phyloP scores from a whole-genome alignment of 2,113 vertebrate genomes.

The Condylura cristata region DNA sequence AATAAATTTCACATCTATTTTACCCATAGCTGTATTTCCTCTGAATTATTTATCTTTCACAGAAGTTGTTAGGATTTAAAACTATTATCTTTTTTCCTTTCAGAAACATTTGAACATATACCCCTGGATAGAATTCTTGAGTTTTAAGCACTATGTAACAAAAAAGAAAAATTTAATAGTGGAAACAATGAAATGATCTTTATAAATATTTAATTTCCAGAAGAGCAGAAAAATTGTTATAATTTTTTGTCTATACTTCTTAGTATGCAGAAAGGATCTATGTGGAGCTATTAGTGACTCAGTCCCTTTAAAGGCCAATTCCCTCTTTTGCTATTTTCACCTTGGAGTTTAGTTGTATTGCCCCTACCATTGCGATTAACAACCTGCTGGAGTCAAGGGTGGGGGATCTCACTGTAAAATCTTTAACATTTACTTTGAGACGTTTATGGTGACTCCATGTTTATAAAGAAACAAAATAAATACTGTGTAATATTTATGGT shows the following conservation, averaged over 20 bases:
- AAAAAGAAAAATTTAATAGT: neutral
- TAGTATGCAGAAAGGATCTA: neutral
- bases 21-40: neutral
- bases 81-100: constrained; percentile 49
- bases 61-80: neutral
- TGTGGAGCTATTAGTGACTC: neutral
- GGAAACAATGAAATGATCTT: neutral
- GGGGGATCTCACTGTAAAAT: neutral
- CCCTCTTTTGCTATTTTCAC: neutral
- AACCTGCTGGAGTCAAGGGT: rapidly evolving
- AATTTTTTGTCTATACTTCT: neutral
- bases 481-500: constrained; percentile 61
- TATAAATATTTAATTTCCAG: neutral
- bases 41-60: constrained; percentile 7
- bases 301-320: neutral
- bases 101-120: neutral
- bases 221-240: constrained; percentile 2
- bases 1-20: neutral
- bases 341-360: too few relatives aligned
- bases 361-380: neutral
- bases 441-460: constrained; percentile 15
- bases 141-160: constrained; percentile 47
- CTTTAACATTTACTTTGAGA: neutral
- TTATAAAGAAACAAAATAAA: constrained; percentile 64
- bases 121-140: constrained; percentile 21